Evolutionary conservation across 1,140 invertebrate species (phyloP).

Genomic region (Megathymus violae): DNA sequence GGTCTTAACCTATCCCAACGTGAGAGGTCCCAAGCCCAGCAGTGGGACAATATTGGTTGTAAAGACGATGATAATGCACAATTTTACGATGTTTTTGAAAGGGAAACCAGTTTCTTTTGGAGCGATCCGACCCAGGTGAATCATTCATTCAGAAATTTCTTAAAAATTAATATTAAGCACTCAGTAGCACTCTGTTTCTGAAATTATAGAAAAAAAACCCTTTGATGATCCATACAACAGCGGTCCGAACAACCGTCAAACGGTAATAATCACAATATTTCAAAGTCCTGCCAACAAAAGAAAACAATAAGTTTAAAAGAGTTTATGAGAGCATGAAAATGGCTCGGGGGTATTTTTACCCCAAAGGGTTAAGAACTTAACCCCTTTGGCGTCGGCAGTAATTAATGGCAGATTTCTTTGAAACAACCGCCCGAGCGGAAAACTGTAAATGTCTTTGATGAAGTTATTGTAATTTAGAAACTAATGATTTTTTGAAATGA

Average conservation of each 20-base stretch:
- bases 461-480: slow-evolving; percentile 49
- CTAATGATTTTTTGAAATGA: slow-evolving; percentile 42
- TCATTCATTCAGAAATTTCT: no score
- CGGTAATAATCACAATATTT: slow-evolving; percentile 74
- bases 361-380: slow-evolving; percentile 65
- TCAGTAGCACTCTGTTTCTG: neutral
- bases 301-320: slow-evolving; percentile 78
- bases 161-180: no score
- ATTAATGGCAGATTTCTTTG: slow-evolving; percentile 71
- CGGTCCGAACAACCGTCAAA: slow-evolving; percentile 61
- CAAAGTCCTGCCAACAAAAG: slow-evolving; percentile 67
- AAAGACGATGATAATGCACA: no score
- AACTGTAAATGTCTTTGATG: slow-evolving; percentile 59
- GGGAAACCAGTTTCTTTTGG: no score
- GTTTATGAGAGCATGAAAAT: slow-evolving; percentile 71
- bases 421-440: slow-evolving; percentile 47
- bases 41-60: no score
- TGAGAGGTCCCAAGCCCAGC: no score
- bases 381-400: slow-evolving; percentile 69
- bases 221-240: slow-evolving; percentile 28
- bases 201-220: slow-evolving; percentile 15
- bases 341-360: slow-evolving; percentile 61
- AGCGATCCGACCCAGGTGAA: no score
- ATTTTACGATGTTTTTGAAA: no score
- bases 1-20: no score